A percentile compares a stretch with the other conserved stretches of the same genome.
phyloP scores from a whole-genome alignment of 2,888 invertebrate species.

The Tridacna gigas region DNA sequence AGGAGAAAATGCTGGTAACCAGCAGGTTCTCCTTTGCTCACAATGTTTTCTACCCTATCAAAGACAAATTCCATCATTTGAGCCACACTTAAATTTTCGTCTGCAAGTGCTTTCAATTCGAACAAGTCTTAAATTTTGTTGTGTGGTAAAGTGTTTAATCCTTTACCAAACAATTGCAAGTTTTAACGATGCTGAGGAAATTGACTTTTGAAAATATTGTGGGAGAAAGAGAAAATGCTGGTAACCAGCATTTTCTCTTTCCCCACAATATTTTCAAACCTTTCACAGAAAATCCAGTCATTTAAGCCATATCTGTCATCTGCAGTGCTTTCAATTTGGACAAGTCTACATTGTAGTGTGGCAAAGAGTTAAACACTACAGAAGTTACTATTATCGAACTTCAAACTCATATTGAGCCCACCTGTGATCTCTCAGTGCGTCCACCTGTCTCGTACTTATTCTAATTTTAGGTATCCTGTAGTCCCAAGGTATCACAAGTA shows the following conservation, averaged over 20 bases:
- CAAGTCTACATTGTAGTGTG: too few relatives aligned
- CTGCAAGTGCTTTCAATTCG: too few relatives aligned
- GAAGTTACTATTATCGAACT: background rate
- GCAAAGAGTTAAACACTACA: too few relatives aligned
- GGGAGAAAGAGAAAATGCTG: background rate
- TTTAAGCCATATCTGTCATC: too few relatives aligned
- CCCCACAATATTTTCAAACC: background rate
- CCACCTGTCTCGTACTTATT: constrained; percentile 80
- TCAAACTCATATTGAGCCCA: constrained; percentile 31
- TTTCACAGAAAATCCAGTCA: background rate
- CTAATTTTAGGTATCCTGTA: constrained; percentile 83
- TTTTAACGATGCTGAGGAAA: background rate
- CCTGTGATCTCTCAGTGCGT: constrained; percentile 79
- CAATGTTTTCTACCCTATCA: background rate
- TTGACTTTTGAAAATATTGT: background rate
- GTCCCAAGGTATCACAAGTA: constrained; percentile 82
- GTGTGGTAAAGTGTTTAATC: too few relatives aligned
- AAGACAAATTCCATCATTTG: too few relatives aligned
- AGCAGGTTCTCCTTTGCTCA: background rate
- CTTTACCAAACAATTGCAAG: background rate
- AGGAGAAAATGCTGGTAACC: background rate
- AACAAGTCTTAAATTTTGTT: too few relatives aligned
- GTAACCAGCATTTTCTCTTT: background rate
- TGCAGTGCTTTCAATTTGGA: too few relatives aligned
- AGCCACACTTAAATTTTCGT: too few relatives aligned